Conservation (phyloP, 92 coral and sea anemone genomes). For the Zoanthus solanderi region DNA sequence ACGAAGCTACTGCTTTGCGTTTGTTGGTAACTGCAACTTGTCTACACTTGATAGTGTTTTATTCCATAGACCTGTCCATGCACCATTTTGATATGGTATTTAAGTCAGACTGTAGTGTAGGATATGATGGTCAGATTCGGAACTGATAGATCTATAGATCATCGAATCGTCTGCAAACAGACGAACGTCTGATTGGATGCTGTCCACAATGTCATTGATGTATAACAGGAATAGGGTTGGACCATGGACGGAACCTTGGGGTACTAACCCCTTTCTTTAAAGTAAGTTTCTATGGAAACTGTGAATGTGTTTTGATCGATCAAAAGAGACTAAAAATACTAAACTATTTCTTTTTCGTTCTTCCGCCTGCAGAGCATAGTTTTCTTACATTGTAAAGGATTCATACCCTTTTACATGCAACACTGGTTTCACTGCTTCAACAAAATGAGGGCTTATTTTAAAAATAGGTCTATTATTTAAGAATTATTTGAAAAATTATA, state of each 20-base stretch:
- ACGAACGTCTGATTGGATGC: conserved; percentile 29
- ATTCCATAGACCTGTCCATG: conserved; percentile 19
- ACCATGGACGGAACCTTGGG: background rate
- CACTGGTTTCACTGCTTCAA: too few relatives aligned
- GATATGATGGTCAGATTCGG: conserved; percentile 22
- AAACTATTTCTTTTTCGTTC: too few relatives aligned
- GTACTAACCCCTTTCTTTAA: background rate
- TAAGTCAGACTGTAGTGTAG: conserved; percentile 2
- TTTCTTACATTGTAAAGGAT: too few relatives aligned
- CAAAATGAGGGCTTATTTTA: too few relatives aligned
- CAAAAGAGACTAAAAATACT: too few relatives aligned
- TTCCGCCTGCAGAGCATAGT: too few relatives aligned
- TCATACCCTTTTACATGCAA: too few relatives aligned
- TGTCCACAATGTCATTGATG: conserved; percentile 23
- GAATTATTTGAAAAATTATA: too few relatives aligned
- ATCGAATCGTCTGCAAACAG: conserved; percentile 33
- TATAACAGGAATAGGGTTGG: conserved; percentile 21
- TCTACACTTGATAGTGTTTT: conserved; percentile 17
- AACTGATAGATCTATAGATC: conserved; percentile 25
- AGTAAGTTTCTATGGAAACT: too few relatives aligned
- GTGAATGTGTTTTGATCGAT: too few relatives aligned
- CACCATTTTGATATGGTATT: conserved; percentile 28
- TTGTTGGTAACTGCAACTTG: conserved; percentile 7
- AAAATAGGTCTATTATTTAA: too few relatives aligned
- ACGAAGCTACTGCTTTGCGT: conserved; percentile 22